Conservation (phyloP, 2,797 vertebrate species). For the Fratercula arctica region DNA sequence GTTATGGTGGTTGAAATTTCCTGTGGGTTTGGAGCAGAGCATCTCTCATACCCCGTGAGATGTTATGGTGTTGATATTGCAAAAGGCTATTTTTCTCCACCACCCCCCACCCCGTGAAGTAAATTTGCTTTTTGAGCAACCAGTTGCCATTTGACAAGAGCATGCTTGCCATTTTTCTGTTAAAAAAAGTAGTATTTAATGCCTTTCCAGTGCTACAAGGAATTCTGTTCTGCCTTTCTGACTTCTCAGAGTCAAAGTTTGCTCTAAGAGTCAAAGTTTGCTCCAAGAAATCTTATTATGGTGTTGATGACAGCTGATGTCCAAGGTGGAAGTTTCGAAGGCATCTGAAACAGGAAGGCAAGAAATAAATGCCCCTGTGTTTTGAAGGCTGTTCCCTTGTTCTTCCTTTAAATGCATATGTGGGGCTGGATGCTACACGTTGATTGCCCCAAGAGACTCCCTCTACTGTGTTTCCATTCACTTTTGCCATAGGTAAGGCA, state of each 20-base stretch:
- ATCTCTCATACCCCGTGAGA: not conserved
- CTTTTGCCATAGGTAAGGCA: not conserved
- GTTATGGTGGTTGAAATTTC: not conserved
- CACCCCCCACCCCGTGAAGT: not conserved
- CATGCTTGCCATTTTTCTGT: not conserved
- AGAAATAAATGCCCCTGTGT: not conserved
- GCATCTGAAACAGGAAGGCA: not conserved
- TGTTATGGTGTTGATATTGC: not conserved
- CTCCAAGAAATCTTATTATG: not conserved
- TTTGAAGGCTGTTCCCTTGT: not conserved
- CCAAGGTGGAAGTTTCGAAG: not conserved
- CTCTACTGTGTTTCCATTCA: not conserved
- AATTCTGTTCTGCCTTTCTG: not conserved
- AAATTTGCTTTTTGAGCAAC: not conserved
- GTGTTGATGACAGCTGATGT: not conserved
- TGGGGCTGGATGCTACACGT: rapidly evolving
- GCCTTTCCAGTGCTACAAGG: not conserved
- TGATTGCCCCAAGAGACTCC: not conserved
- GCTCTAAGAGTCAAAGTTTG: not conserved
- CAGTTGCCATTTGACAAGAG: not conserved
- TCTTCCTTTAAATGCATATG: not conserved
- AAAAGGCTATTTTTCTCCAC: not conserved
- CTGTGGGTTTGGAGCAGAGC: not conserved
- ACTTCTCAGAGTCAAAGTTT: not conserved
- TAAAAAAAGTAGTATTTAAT: not conserved